These are phyloP conservation scores for Caenorhabditis virilis DNA, from an alignment of 2,888 invertebrate species.

Conservation along the genomic window DNA sequence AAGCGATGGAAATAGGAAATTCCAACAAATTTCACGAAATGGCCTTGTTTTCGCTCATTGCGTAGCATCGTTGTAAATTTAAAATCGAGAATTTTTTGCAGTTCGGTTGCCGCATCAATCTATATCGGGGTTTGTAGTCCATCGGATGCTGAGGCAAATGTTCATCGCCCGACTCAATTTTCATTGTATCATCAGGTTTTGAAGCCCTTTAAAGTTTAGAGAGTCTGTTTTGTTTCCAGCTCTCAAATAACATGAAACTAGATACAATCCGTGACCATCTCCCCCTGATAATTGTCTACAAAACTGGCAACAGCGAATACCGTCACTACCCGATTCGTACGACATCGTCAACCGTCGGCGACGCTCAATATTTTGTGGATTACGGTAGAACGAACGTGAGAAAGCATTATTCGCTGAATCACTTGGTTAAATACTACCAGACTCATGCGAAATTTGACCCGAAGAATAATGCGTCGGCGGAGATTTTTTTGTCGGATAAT, in stretches of 20 bases:
- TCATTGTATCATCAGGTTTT: neutral
- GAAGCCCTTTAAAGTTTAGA: neutral
- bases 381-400: conserved; percentile 2
- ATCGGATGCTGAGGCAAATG: neutral
- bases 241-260: neutral
- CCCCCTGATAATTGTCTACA: conserved; percentile 1
- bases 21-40: too few species aligned
- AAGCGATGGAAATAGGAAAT: too few species aligned
- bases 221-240: neutral
- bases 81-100: neutral
- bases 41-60: neutral
- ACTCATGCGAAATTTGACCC: neutral
- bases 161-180: neutral
- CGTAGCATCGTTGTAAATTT: neutral
- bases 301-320: neutral
- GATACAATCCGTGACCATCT: neutral
- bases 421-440: conserved; percentile 5
- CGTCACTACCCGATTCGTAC: conserved; percentile 3
- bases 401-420: conserved; percentile 6
- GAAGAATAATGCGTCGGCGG: too few species aligned
- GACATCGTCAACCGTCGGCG: neutral
- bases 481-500: too few species aligned
- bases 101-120: neutral
- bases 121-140: neutral
- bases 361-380: conserved; percentile 5